A percentile compares a stretch with the other conserved stretches of the same genome.
These are phyloP conservation scores for Oligia fasciuncula DNA, from an alignment of 2,888 invertebrate genomes.

Conservation along the genomic window DNA sequence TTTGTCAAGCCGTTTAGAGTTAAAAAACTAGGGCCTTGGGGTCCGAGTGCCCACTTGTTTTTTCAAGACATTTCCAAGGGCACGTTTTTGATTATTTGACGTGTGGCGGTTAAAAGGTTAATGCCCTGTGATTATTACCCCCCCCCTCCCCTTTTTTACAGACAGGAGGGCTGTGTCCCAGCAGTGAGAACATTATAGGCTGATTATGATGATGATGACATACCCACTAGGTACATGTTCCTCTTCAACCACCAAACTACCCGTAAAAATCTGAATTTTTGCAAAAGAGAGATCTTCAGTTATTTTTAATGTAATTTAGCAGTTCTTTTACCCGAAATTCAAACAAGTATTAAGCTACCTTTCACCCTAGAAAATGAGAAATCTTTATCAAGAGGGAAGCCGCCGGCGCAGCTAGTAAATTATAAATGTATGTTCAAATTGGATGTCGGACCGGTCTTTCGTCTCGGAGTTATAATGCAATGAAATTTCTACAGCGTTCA, in stretches of 20 bases:
- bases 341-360: constrained; percentile 6
- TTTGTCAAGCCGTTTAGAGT: too few relatives aligned
- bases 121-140: too few relatives aligned
- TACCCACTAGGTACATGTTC: too few relatives aligned
- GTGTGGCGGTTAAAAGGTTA: too few relatives aligned
- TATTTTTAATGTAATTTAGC: background rate
- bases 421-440: constrained; percentile 49
- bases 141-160: too few relatives aligned
- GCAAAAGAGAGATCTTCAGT: background rate
- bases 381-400: constrained; percentile 7
- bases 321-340: constrained; percentile 15
- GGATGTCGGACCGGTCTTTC: constrained; percentile 36
- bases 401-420: constrained; percentile 28
- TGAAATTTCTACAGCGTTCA: constrained; percentile 42
- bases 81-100: too few relatives aligned
- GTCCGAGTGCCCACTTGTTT: too few relatives aligned
- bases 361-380: constrained; percentile 16
- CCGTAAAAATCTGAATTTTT: background rate
- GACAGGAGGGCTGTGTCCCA: too few relatives aligned
- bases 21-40: too few relatives aligned
- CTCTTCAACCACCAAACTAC: background rate
- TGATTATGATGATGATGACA: too few relatives aligned
- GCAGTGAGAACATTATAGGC: too few relatives aligned
- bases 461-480: constrained; percentile 52
- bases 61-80: too few relatives aligned